Evolutionary conservation across 2,113 vertebrate genomes (phyloP).

Genomic region (Lethenteron camtschaticum): DNA sequence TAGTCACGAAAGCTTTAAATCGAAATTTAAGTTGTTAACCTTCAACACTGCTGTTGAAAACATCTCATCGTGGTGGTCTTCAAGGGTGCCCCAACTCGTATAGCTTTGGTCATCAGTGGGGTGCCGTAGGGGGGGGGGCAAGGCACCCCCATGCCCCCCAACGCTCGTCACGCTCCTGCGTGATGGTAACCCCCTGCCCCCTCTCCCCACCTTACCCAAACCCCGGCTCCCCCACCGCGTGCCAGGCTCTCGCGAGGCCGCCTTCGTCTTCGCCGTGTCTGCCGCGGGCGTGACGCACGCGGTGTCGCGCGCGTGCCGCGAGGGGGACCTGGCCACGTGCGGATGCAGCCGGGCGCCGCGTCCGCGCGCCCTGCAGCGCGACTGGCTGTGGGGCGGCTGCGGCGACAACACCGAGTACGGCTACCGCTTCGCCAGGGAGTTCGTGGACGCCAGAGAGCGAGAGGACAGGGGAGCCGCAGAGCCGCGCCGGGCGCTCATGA

Average conservation of each 20-base stretch:
- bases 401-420: not conserved
- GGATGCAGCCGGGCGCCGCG: not conserved
- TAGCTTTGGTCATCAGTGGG: too few relatives aligned
- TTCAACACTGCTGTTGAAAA: too few relatives aligned
- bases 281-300: not conserved
- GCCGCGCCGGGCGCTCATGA: not conserved
- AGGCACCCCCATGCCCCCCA: too few relatives aligned
- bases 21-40: too few relatives aligned
- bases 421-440: not conserved
- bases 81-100: too few relatives aligned
- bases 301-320: conserved; percentile 1
- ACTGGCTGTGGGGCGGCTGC: conserved; percentile 4
- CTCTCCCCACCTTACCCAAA: too few relatives aligned
- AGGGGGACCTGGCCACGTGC: not conserved
- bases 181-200: too few relatives aligned
- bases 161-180: too few relatives aligned
- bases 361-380: conserved; percentile 1
- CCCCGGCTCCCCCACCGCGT: too few relatives aligned
- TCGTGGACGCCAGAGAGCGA: not conserved
- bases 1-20: too few relatives aligned
- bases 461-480: not conserved
- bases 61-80: too few relatives aligned
- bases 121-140: too few relatives aligned
- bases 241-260: not conserved
- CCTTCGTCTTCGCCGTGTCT: not conserved